Evolutionary conservation across 2,113 vertebrate species (phyloP), one percentile per base, ranked within the genome.

Genomic region (Anolis sagrei): DNA sequence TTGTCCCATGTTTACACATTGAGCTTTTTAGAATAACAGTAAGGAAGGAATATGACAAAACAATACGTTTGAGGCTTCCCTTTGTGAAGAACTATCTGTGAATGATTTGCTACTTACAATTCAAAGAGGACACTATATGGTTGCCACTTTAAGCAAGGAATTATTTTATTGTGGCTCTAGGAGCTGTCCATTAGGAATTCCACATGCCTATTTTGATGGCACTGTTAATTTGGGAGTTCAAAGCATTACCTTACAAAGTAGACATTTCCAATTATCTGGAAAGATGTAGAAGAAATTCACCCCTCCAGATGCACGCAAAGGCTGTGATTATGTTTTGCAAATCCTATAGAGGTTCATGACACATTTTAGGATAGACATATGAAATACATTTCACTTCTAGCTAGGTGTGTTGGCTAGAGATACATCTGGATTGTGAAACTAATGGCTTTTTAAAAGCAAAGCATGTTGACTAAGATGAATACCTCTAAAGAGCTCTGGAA

Each of bases 401-500:
- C 54, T 73, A 54, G 86, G 87, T 94, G 89, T 90, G 88, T 49
- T 86, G 39, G 80, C 32, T 78, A 82, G 81, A 93, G 91, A 92
- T 93, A 90, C 0, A 58, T 93, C 91, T 94, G 92, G 81, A 89
- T 92, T 92, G 90, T 93, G 87, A 90, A 94, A 95, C 93, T 94
- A 94, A 94, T 94, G 88, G 82, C 86, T 93, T 90, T 83, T 77
- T 34, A 84, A 94, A 48, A 92, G 91, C 79, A 69, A 6, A 93
- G 86, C 78, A 92, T 93, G 90, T 93, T 94, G 89, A 87, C 93
- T 92, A 93, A 94, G 92, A 90, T 90, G 61, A 2, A 94, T 95
- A 92, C 92, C 92, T 92, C 93, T 89, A 91, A 94, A 92, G 91
- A 91, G 89, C 92, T 93, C 90, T 94, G 94, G 94, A 95, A 95